Percentiles rank a stretch among this genome's conserved stretches.
Conservation (phyloP, 2,888 invertebrate genomes). For the Salpingus planirostris region DNA sequence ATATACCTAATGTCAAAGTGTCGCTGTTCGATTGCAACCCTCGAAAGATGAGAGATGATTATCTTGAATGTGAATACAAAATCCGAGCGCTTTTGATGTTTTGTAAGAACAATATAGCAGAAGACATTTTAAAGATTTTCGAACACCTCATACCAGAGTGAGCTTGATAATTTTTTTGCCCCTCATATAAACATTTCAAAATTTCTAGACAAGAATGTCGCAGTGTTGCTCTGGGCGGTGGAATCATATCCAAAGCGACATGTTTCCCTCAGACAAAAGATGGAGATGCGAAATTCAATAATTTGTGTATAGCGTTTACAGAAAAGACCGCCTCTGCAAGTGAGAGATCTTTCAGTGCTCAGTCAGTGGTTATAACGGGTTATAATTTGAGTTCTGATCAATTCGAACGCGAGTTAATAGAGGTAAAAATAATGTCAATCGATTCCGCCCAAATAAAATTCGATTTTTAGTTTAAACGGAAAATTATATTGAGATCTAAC, state of each 20-base stretch:
- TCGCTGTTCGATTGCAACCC: conserved; percentile 26
- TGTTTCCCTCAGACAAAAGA: too few relatives aligned
- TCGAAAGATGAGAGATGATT: conserved; percentile 15
- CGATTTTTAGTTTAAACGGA: conserved; percentile 25
- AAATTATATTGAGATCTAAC: conserved; percentile 20
- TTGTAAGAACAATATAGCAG: conserved; percentile 18
- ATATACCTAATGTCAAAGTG: conserved; percentile 27
- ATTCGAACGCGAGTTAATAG: conserved; percentile 24
- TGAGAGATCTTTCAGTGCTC: conserved; percentile 26
- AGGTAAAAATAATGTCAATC: conserved; percentile 21
- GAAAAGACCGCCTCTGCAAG: conserved; percentile 14
- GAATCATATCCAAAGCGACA: conserved; percentile 25
- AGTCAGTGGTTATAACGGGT: conserved; percentile 28
- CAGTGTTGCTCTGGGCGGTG: conserved; percentile 30
- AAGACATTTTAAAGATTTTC: conserved; percentile 19
- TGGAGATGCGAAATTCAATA: conserved; percentile 20
- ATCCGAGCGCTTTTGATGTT: conserved; percentile 27
- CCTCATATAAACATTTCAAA: too few relatives aligned
- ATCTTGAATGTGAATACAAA: conserved; percentile 22
- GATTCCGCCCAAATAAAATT: too few relatives aligned
- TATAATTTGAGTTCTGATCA: conserved; percentile 24
- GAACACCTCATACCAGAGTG: conserved; percentile 23
- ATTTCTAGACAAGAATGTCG: conserved; percentile 2
- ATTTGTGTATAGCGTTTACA: conserved; percentile 25
- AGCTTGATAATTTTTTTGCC: conserved; percentile 3